Percentiles rank a stretch among this genome's conserved stretches.
Evolutionary conservation across 2,113 vertebrate genomes (phyloP).

Genomic region (Microtus ochrogaster): DNA sequence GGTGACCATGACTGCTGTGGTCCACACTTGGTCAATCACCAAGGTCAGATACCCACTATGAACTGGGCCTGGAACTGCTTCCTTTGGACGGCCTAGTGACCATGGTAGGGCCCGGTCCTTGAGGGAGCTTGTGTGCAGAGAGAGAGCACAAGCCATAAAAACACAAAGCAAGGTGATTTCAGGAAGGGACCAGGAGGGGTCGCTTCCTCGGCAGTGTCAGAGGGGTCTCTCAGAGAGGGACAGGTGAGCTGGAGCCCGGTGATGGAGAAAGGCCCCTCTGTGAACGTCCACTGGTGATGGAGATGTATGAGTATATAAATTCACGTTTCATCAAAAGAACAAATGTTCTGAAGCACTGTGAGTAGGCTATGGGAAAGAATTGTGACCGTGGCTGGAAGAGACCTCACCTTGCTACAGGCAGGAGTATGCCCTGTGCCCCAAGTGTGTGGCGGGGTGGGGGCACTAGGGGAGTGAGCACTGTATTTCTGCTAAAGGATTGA

Average conservation of each 20-base stretch:
- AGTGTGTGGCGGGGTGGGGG: fast-evolving
- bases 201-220: background rate
- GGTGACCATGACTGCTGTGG: background rate
- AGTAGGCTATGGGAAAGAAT: background rate
- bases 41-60: background rate
- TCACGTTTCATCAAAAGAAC: background rate
- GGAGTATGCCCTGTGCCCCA: background rate
- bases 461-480: too few relatives aligned
- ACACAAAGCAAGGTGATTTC: background rate
- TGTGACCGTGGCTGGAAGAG: background rate
- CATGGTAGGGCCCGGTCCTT: background rate
- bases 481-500: background rate
- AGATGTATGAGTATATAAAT: background rate
- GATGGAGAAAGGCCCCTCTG: background rate
- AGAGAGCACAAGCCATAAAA: too few relatives aligned
- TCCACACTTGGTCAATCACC: background rate
- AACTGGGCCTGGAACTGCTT: too few relatives aligned
- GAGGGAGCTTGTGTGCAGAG: background rate
- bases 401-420: background rate
- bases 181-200: background rate
- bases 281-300: background rate
- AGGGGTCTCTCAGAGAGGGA: background rate
- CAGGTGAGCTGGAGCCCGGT: background rate
- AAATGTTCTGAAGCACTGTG: background rate
- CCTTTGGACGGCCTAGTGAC: background rate